A percentile compares a stretch with the other conserved stretches of the same genome.
phyloP scores from a whole-genome alignment of 2,888 invertebrate genomes.

The Apamea monoglypha region DNA sequence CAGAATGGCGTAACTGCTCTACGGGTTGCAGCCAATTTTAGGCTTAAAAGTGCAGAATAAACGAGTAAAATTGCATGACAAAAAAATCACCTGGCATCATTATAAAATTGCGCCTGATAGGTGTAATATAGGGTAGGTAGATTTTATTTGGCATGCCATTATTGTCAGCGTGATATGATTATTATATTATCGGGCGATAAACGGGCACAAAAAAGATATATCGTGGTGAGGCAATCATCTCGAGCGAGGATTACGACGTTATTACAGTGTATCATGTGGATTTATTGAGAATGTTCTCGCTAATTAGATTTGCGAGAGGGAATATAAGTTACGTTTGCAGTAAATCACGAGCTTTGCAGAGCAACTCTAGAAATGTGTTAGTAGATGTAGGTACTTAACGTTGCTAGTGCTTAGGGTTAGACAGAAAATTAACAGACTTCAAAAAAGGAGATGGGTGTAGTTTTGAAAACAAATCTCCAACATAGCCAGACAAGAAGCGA shows the following conservation, averaged over 20 bases:
- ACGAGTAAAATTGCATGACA: conserved; percentile 25
- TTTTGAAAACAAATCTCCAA: background rate
- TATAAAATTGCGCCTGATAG: conserved; percentile 70
- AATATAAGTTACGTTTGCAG: conserved; percentile 55
- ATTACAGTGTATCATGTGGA: conserved; percentile 86
- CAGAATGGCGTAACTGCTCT: conserved; percentile 72
- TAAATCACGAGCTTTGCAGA: conserved; percentile 51
- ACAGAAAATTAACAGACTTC: background rate
- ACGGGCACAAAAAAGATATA: conserved; percentile 89
- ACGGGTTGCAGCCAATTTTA: conserved; percentile 54
- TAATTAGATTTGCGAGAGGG: conserved; percentile 76
- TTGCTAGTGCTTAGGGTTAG: background rate
- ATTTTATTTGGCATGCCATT: conserved; percentile 89
- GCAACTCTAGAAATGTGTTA: conserved; percentile 33
- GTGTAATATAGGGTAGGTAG: conserved; percentile 86
- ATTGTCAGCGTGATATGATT: conserved; percentile 89
- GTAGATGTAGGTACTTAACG: conserved; percentile 6
- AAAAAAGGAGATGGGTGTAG: background rate
- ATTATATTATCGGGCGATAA: conserved; percentile 90
- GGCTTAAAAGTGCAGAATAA: conserved; percentile 59
- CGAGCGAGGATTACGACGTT: conserved; percentile 83
- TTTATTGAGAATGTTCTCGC: conserved; percentile 83
- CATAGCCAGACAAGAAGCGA: background rate
- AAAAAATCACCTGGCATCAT: conserved; percentile 55
- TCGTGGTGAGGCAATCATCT: conserved; percentile 86